Conservation (phyloP, 2,797 vertebrate species). For the Oreonectes daqikongensis region DNA sequence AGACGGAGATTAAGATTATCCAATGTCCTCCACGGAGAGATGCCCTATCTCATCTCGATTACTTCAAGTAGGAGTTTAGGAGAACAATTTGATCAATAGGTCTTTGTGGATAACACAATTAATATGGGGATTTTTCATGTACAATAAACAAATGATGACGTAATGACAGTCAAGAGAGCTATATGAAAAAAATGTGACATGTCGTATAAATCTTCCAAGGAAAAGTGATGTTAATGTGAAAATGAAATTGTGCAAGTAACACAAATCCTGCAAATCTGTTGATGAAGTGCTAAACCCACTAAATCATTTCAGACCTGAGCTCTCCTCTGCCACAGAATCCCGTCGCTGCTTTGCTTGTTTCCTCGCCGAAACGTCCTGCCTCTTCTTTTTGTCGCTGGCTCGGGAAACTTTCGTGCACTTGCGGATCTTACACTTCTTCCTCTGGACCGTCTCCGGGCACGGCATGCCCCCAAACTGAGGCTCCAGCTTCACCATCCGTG, state of each 20-base stretch:
- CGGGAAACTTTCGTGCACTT: slow-evolving; percentile 83
- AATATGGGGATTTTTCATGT: not conserved
- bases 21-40: slow-evolving; percentile 5
- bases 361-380: slow-evolving; percentile 75
- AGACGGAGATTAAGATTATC: not conserved
- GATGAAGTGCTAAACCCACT: not conserved
- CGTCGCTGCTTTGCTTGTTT: slow-evolving; percentile 78
- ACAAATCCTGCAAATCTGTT: not conserved
- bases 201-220: not conserved
- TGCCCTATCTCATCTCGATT: not conserved
- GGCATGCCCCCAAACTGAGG: slow-evolving; percentile 87
- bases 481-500: slow-evolving; percentile 92
- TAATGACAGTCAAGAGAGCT: not conserved
- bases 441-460: slow-evolving; percentile 92
- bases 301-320: slow-evolving; percentile 74
- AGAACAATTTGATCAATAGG: slow-evolving; percentile 20
- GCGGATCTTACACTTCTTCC: slow-evolving; percentile 90
- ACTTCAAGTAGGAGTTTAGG: not conserved
- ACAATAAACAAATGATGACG: not conserved
- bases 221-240: not conserved
- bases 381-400: slow-evolving; percentile 73
- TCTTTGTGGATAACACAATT: slow-evolving; percentile 12
- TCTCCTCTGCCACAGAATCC: slow-evolving; percentile 77
- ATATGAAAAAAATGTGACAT: not conserved
- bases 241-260: not conserved